Conservation (phyloP, 2,113 vertebrate species). For the Gavia stellata region DNA sequence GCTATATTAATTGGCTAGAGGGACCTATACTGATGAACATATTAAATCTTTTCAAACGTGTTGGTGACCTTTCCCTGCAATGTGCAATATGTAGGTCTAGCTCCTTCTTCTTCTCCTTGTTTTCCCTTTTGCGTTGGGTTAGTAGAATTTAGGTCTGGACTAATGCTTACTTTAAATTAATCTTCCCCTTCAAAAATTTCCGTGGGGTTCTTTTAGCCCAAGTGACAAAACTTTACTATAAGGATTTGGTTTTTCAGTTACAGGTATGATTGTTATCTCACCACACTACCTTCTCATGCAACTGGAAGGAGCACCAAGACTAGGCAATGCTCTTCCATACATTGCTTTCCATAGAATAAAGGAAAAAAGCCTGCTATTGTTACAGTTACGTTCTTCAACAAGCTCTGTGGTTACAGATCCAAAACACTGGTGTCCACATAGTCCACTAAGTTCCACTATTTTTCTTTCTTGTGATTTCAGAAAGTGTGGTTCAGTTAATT, state of each 20-base stretch:
- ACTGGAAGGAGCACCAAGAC: not conserved
- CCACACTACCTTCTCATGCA: not conserved
- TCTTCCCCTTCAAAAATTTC: not conserved
- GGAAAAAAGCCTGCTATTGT: not conserved
- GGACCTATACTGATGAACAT: not conserved
- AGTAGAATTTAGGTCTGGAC: not conserved
- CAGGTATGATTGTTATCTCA: not conserved
- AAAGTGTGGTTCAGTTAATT: not conserved
- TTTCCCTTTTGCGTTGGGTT: not conserved
- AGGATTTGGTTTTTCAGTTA: not conserved
- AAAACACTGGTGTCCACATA: not conserved
- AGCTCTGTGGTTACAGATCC: not conserved
- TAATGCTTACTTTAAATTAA: not conserved
- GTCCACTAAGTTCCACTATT: not conserved
- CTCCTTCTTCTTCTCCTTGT: not conserved
- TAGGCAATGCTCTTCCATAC: not conserved
- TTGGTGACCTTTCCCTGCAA: not conserved
- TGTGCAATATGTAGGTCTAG: accelerated
- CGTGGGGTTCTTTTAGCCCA: not conserved
- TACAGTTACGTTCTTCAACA: not conserved
- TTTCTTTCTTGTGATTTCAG: not conserved
- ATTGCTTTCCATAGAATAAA: not conserved
- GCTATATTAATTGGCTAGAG: not conserved
- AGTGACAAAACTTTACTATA: not conserved
- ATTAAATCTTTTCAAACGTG: not conserved